A percentile compares a stretch with the other conserved stretches of the same genome.
Evolutionary conservation across 2,797 vertebrate genomes (phyloP).

Genomic region (Dermochelys coriacea): DNA sequence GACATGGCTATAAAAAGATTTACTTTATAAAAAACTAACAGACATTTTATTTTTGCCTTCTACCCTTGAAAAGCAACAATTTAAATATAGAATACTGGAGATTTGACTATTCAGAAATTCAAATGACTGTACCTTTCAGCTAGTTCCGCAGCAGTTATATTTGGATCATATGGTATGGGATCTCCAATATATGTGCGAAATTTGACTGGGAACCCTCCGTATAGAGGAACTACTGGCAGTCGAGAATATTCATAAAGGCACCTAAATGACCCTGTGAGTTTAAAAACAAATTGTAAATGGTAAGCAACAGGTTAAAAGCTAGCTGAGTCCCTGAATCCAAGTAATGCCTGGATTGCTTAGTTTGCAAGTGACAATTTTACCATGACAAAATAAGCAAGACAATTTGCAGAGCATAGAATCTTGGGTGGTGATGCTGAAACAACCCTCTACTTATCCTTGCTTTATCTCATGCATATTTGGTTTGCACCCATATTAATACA

Average conservation of each 20-base stretch:
- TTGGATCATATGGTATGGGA: conserved; percentile 90
- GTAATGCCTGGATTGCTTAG: background rate
- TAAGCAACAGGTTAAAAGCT: background rate
- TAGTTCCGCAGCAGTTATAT: conserved; percentile 84
- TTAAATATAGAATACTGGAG: background rate
- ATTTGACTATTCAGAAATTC: background rate
- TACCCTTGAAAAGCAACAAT: background rate
- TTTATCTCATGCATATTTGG: background rate
- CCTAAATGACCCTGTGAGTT: conserved; percentile 83
- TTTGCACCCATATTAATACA: background rate
- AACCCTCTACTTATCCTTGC: background rate
- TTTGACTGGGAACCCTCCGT: conserved; percentile 93
- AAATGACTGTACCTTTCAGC: conserved; percentile 84
- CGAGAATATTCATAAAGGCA: conserved; percentile 92
- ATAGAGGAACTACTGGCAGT: conserved; percentile 86
- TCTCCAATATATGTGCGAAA: conserved; percentile 91
- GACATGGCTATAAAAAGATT: background rate
- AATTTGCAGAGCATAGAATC: background rate
- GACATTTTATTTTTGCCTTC: background rate
- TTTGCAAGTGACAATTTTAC: background rate
- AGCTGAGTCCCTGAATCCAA: background rate
- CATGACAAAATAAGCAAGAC: background rate
- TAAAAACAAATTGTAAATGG: background rate
- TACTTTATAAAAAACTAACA: background rate
- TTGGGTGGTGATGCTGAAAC: background rate